Percentiles rank a stretch among this genome's conserved stretches.
These are phyloP conservation scores for Genyomyrus donnyi DNA, from an alignment of 2,113 vertebrate genomes.

Conservation along the genomic window DNA sequence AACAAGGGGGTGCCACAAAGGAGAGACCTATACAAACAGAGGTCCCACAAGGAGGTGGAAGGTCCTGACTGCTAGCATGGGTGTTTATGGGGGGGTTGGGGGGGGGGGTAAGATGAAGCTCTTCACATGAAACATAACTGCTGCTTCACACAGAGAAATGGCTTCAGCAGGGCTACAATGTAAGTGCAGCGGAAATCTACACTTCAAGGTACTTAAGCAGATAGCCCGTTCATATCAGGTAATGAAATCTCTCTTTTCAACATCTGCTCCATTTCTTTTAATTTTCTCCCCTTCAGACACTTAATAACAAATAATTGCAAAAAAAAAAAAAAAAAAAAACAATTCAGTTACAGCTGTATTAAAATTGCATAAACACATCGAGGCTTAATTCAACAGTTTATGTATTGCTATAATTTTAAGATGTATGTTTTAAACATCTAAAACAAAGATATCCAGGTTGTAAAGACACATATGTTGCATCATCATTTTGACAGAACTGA, in stretches of 20 bases:
- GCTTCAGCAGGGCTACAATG: background rate
- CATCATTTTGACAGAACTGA: constrained; percentile 43
- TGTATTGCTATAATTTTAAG: background rate
- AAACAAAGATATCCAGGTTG: background rate
- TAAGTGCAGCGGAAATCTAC: background rate
- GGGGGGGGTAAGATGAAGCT: background rate
- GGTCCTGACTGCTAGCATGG: background rate
- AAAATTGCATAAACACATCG: background rate
- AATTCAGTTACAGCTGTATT: background rate
- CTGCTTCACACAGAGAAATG: background rate
- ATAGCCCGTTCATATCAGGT: background rate
- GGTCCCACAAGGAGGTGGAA: background rate
- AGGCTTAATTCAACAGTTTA: background rate
- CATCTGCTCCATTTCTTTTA: background rate
- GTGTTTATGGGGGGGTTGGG: background rate
- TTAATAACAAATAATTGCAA: background rate
- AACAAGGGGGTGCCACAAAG: background rate
- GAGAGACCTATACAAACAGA: background rate
- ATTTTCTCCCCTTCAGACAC: background rate
- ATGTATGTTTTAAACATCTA: background rate
- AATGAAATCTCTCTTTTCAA: background rate
- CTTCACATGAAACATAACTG: background rate
- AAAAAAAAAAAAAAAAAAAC: background rate
- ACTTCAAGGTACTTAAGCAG: background rate
- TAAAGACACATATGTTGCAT: background rate